Evolutionary conservation across 1,140 invertebrate genomes (phyloP).

Genomic region (Nasonia longicornis): DNA sequence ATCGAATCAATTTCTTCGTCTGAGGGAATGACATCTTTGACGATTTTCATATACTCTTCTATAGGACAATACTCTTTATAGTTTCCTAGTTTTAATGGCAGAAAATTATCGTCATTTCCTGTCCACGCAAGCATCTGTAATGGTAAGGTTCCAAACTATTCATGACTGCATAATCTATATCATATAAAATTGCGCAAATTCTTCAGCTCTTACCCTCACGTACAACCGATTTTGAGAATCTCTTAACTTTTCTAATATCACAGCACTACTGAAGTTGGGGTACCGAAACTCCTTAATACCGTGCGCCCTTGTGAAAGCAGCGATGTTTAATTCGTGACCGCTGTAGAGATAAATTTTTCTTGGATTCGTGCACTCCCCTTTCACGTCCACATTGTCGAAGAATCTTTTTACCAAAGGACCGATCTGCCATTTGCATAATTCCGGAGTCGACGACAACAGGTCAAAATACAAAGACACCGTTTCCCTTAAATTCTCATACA

Average conservation of each 20-base stretch:
- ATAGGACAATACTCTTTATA: too few relatives aligned
- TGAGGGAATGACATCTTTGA: too few relatives aligned
- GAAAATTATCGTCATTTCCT: too few relatives aligned
- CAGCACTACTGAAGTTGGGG: constrained; percentile 18
- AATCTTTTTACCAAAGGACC: constrained; percentile 19
- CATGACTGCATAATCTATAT: too few relatives aligned
- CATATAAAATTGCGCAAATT: too few relatives aligned
- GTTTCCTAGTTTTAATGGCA: too few relatives aligned
- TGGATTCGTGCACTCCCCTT: not conserved
- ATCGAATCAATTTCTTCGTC: too few relatives aligned
- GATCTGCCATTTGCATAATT: constrained; percentile 5
- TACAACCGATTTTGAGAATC: constrained; percentile 5
- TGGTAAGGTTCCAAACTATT: too few relatives aligned
- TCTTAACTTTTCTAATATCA: constrained; percentile 38
- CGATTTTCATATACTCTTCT: too few relatives aligned
- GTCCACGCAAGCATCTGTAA: too few relatives aligned
- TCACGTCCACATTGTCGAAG: not conserved
- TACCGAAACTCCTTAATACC: not conserved
- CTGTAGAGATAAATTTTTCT: constrained; percentile 40
- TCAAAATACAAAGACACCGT: not conserved
- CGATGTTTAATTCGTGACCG: constrained; percentile 22
- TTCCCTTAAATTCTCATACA: not conserved
- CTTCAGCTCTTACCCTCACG: not conserved
- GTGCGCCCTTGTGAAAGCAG: not conserved
- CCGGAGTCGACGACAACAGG: not conserved